phyloP scores from a whole-genome alignment of 2,113 vertebrate genomes.

The Nyctereutes procyonoides region DNA sequence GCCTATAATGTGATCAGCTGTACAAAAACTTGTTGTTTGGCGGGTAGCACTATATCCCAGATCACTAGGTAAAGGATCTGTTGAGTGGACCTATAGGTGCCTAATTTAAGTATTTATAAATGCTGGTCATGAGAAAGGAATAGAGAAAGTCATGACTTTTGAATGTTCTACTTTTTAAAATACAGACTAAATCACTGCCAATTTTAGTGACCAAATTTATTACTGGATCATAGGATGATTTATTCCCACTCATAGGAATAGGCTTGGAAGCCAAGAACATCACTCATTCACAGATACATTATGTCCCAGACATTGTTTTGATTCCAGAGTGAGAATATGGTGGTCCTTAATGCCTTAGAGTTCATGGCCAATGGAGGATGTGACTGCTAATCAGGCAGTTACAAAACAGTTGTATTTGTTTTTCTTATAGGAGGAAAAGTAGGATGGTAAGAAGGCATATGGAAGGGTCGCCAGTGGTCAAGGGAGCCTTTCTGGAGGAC shows the following conservation, averaged over 20 bases:
- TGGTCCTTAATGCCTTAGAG: not conserved
- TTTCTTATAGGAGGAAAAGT: not conserved
- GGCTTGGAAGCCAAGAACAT: not conserved
- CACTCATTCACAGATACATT: not conserved
- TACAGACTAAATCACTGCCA: not conserved
- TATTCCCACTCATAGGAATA: not conserved
- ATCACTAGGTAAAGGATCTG: conserved; percentile 44
- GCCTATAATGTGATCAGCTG: not conserved
- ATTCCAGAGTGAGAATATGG: not conserved
- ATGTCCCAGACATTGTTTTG: not conserved
- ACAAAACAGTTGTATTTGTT: not conserved
- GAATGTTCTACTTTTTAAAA: conserved; percentile 53
- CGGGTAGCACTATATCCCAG: not conserved
- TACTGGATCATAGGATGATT: not conserved
- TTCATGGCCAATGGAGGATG: not conserved
- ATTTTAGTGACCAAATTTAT: not conserved
- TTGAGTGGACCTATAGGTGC: not conserved
- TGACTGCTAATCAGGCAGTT: not conserved
- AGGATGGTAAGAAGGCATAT: not conserved
- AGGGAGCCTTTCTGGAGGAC: not conserved
- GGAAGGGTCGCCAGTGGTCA: not conserved
- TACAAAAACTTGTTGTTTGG: not conserved
- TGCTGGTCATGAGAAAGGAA: not conserved
- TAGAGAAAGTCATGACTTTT: conserved; percentile 12
- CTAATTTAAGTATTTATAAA: not conserved